Conservation (phyloP, 2,797 vertebrate genomes). For the Hydrocynus forskahlii region DNA sequence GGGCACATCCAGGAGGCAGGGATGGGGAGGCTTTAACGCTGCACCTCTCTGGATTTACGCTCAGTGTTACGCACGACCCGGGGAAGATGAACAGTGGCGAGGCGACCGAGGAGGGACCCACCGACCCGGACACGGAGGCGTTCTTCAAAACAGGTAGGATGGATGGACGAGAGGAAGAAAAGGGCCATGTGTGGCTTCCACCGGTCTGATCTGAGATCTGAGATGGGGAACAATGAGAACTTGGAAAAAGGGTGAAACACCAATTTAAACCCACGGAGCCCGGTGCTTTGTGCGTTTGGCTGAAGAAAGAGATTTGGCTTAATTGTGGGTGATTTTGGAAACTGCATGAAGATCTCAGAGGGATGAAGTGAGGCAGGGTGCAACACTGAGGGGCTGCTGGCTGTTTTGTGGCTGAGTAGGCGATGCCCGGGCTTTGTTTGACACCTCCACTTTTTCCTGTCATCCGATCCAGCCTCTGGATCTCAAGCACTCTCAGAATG, state of each 20-base stretch:
- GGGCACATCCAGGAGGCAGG: slow-evolving; percentile 44
- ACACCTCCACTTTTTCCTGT: slow-evolving; percentile 39
- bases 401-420: neutral
- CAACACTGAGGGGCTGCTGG: neutral
- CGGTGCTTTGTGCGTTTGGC: neutral
- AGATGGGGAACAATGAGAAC: neutral
- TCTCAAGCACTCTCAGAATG: neutral
- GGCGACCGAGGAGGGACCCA: slow-evolving; percentile 82
- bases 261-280: neutral
- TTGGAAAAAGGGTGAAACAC: neutral
- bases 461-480: slow-evolving; percentile 7
- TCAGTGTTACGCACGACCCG: slow-evolving; percentile 38
- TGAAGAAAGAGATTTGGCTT: neutral
- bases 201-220: neutral
- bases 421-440: slow-evolving; percentile 42
- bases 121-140: slow-evolving; percentile 86
- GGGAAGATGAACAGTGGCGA: slow-evolving; percentile 81
- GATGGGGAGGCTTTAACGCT: slow-evolving; percentile 58
- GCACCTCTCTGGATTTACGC: slow-evolving; percentile 62
- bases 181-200: neutral
- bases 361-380: neutral
- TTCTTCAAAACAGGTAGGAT: slow-evolving; percentile 88
- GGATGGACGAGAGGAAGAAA: neutral
- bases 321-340: neutral
- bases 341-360: neutral